Base-by-base conservation (phyloP, 2,888 invertebrate species). In the Calameuta idolon region DNA sequence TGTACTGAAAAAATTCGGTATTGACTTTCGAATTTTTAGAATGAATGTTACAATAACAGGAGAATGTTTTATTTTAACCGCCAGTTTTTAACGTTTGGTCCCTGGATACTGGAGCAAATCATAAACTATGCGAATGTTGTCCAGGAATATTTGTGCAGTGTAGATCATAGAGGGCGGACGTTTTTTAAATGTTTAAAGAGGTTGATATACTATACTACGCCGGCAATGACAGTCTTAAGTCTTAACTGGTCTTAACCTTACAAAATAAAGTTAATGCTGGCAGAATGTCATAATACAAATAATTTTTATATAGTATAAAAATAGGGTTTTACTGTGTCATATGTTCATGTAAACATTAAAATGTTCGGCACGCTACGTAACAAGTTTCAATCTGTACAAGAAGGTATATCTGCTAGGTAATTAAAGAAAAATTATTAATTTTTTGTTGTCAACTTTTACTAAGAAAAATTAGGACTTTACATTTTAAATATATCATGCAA, bases 371-470 rank as follows among this genome's bases (percentile, higher is more conserved):
- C 85, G 73, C 81, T 91, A 73, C 88, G 88, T 76, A 90, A 88
- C 80, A 91, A 91, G 79, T 90, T 91, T 79, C 91, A 91, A 79
- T 90, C 89, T 9, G 89, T 91, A 33, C 91, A 91, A 83, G 91
- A 91, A 80, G 90, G 91, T 55, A 89, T 91, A 84, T 90, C 91
- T 11, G 91, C 91, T 68, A 91, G 91, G 91, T 91, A 87, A 82
- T 69, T 55, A 23, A 55, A 55, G 35, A 12, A 76, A 34, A 77
- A 37, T 71, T 31, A 15, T 30, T 71, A 15, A 71, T 71, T 1
- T 71, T 31, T 34, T 4, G n/a, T 40, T 15, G 4, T 40, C 5
- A 2, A 15, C 40, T 15, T 40, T 15, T 40, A 23, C 15, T 40
- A 40, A 2, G 23, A 5, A 40, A 23, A 40, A 4, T 40, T 1